phyloP scores from a whole-genome alignment of 2,888 invertebrate species.

The Spilosoma lubricipeda region DNA sequence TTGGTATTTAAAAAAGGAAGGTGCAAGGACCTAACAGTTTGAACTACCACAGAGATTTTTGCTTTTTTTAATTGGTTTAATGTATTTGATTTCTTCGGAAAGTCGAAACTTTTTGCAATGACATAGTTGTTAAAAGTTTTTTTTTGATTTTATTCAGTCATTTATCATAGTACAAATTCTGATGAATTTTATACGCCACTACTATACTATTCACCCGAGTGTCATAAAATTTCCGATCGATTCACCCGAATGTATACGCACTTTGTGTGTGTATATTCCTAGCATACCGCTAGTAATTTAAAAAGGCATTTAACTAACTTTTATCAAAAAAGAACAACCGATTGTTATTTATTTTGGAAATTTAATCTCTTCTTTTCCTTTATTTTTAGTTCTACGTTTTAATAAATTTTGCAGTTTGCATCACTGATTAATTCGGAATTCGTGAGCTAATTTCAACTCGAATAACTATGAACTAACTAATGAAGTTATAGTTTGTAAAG shows the following conservation, averaged over 20 bases:
- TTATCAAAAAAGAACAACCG: too few relatives aligned
- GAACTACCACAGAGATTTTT: background rate
- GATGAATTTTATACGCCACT: too few relatives aligned
- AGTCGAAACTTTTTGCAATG: background rate
- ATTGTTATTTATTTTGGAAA: background rate
- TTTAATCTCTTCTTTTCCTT: background rate
- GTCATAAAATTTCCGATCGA: too few relatives aligned
- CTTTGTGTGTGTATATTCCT: too few relatives aligned
- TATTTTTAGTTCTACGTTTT: background rate
- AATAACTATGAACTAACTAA: conserved; percentile 34
- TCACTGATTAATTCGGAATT: conserved; percentile 42
- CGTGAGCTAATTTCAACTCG: conserved; percentile 35
- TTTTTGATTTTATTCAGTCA: background rate
- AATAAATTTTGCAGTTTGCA: conserved; percentile 26
- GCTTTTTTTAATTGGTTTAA: background rate
- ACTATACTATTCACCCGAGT: too few relatives aligned
- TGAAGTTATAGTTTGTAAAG: conserved; percentile 32
- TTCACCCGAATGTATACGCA: too few relatives aligned
- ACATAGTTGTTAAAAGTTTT: background rate
- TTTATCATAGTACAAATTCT: background rate
- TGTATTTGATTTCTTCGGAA: background rate
- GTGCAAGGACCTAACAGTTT: conserved; percentile 26
- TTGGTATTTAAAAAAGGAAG: conserved; percentile 26
- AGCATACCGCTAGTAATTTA: too few relatives aligned
- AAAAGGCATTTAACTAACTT: too few relatives aligned